Evolutionary conservation across 1,140 invertebrate species (phyloP).

Genomic region (Tetranychus cinnabarinus): DNA sequence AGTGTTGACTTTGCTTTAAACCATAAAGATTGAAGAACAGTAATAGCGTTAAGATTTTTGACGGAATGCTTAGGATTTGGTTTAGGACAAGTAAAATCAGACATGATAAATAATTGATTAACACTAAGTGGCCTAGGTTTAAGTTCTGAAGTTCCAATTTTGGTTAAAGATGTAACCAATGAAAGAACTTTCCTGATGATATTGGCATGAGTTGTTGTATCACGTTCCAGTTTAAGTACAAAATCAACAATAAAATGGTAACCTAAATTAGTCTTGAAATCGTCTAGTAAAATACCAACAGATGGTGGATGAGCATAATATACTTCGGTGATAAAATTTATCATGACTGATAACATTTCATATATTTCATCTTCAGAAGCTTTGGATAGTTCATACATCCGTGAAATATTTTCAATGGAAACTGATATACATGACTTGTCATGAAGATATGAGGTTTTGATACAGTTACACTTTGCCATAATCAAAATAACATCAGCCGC

Average conservation of each 20-base stretch:
- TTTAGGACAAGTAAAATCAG: constrained; percentile 70
- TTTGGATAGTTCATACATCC: constrained; percentile 41
- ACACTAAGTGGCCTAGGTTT: constrained; percentile 6
- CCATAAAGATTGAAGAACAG: constrained; percentile 81
- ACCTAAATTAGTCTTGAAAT: constrained; percentile 79
- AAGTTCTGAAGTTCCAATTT: constrained; percentile 2
- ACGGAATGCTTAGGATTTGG: constrained; percentile 45
- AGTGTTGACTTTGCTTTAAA: constrained; percentile 42
- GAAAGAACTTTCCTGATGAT: neutral
- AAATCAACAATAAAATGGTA: constrained; percentile 41
- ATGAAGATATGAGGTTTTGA: constrained; percentile 9
- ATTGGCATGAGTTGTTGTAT: neutral
- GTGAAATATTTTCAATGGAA: constrained; percentile 92
- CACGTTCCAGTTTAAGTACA: constrained; percentile 1
- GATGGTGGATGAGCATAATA: neutral
- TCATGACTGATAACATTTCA: constrained; percentile 93
- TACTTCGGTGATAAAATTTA: constrained; percentile 82
- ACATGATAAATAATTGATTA: constrained; percentile 50
- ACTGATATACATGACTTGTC: constrained; percentile 80
- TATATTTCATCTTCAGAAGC: constrained; percentile 71
- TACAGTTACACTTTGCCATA: constrained; percentile 31
- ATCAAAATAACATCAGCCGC: constrained; percentile 89
- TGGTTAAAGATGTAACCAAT: neutral
- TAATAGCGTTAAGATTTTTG: constrained; percentile 79
- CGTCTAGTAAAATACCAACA: constrained; percentile 49